phyloP scores from a whole-genome alignment of 2,113 vertebrate species.

The Leucoraja erinaceus region DNA sequence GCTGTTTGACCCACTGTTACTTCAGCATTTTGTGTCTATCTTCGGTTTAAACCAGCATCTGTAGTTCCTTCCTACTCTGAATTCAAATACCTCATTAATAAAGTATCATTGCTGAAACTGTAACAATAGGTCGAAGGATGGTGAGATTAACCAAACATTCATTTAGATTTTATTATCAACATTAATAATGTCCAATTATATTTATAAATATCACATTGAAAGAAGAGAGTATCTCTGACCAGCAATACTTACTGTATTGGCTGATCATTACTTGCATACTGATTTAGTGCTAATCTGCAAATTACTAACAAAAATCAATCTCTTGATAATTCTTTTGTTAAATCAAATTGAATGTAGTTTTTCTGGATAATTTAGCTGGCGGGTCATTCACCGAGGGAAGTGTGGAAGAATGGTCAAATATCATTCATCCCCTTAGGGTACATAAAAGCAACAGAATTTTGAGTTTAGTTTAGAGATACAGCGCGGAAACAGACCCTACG shows the following conservation, averaged over 20 bases:
- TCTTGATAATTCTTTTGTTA: neutral
- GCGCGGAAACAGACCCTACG: too few species aligned
- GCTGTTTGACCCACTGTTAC: too few species aligned
- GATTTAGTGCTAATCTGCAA: neutral
- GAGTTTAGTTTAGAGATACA: neutral
- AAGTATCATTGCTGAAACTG: neutral
- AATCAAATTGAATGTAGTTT: neutral
- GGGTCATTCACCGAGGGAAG: neutral
- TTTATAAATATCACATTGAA: neutral
- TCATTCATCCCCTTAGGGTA: too few species aligned
- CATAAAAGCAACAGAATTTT: neutral
- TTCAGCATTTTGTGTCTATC: too few species aligned
- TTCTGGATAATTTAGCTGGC: neutral
- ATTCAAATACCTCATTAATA: neutral
- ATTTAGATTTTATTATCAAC: neutral
- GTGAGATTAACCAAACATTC: neutral
- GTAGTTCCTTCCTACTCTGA: too few species aligned
- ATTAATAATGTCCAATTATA: neutral
- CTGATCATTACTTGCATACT: neutral
- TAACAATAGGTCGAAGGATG: neutral
- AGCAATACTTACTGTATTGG: neutral
- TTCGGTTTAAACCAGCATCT: too few species aligned
- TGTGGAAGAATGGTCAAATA: neutral
- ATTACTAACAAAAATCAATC: neutral
- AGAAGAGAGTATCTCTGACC: neutral